phyloP scores from a whole-genome alignment of 2,113 vertebrate species.

The Oenanthe melanoleuca region DNA sequence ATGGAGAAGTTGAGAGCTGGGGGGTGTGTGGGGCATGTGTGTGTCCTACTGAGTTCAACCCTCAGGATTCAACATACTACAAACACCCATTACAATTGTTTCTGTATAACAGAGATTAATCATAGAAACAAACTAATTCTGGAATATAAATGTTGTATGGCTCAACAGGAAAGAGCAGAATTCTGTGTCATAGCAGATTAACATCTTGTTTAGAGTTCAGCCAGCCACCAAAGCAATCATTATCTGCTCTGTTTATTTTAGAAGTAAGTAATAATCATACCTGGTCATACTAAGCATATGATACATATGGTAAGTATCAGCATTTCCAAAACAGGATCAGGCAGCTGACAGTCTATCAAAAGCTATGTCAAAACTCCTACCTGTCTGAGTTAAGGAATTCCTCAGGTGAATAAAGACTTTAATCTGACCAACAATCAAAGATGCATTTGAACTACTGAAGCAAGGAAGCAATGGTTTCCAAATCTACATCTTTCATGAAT shows the following conservation, averaged over 20 bases:
- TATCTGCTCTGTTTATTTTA: slow-evolving; percentile 5
- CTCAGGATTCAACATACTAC: not conserved
- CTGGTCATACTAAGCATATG: not conserved
- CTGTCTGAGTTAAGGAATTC: not conserved
- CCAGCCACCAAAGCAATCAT: not conserved
- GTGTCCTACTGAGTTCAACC: not conserved
- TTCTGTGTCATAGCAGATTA: not conserved
- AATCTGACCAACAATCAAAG: not conserved
- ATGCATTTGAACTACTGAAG: not conserved
- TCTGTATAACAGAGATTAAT: not conserved
- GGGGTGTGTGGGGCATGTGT: accelerated
- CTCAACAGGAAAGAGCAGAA: not conserved
- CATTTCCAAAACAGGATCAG: not conserved
- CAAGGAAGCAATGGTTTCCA: not conserved
- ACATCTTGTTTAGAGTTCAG: not conserved
- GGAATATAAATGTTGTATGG: not conserved
- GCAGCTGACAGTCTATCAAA: not conserved
- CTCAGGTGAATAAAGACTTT: not conserved
- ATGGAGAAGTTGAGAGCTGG: not conserved
- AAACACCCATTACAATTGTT: not conserved
- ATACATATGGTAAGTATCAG: not conserved
- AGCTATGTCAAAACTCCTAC: not conserved
- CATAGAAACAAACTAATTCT: not conserved
- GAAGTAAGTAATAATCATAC: not conserved
- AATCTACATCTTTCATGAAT: not conserved